Evolutionary conservation across 2,113 vertebrate genomes (phyloP).

Genomic region (Clarias gariepinus): DNA sequence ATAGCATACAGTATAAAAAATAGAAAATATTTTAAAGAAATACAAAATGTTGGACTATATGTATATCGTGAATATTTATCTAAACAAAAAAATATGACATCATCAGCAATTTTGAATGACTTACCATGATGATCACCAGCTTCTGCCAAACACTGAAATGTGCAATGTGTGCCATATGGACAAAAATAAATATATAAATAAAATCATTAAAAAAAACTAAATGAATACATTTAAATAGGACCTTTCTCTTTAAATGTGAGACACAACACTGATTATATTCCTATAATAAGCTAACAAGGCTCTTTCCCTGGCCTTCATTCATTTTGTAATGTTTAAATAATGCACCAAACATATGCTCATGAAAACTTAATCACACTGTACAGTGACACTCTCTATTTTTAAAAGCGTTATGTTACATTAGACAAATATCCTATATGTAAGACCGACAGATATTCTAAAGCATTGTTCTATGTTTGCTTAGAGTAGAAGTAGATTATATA

Average conservation of each 20-base stretch:
- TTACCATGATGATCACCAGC: constrained; percentile 42
- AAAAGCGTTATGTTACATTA: constrained; percentile 43
- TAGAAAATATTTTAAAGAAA: constrained; percentile 37
- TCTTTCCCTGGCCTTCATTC: constrained; percentile 1
- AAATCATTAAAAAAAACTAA: background rate
- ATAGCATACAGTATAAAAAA: constrained; percentile 17
- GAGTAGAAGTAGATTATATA: constrained; percentile 51
- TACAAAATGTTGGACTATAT: constrained; percentile 45
- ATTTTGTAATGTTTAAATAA: constrained; percentile 8
- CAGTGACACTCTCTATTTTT: constrained; percentile 44
- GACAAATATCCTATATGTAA: constrained; percentile 42
- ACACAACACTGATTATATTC: background rate
- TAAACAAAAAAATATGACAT: constrained; percentile 45
- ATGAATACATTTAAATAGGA: background rate
- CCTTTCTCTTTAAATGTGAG: constrained; percentile 10
- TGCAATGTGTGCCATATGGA: constrained; percentile 57
- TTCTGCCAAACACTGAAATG: constrained; percentile 53
- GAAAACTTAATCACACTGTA: constrained; percentile 2
- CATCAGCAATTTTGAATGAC: constrained; percentile 51
- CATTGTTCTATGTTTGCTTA: constrained; percentile 52
- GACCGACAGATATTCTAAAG: constrained; percentile 41
- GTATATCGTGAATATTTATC: constrained; percentile 52
- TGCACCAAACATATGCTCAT: constrained; percentile 8
- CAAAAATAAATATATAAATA: constrained; percentile 37
- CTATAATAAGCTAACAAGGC: background rate